A percentile compares a stretch with the other conserved stretches of the same genome.
Conservation (phyloP, 2,797 vertebrate species). For the Amblyopsis hoosieri region DNA sequence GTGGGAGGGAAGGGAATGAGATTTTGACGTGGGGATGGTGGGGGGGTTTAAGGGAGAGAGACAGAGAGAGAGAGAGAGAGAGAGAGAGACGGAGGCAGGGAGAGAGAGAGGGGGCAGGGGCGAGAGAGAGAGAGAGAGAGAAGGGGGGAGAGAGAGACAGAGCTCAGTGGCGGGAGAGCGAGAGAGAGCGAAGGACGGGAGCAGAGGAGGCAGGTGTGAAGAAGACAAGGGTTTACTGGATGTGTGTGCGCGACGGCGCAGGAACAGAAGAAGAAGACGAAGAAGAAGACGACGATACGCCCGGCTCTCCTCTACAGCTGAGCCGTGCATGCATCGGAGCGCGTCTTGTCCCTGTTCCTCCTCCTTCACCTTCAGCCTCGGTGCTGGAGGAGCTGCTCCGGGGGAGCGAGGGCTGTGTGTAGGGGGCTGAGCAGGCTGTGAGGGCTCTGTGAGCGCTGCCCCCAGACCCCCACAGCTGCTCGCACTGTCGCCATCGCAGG, state of each 20-base stretch:
- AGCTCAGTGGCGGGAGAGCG: constrained; percentile 57
- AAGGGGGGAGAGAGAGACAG: constrained; percentile 22
- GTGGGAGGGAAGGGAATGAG: constrained; percentile 68
- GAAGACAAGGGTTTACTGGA: not conserved
- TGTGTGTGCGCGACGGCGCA: not conserved
- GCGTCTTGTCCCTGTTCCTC: constrained; percentile 29
- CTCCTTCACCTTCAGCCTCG: constrained; percentile 42
- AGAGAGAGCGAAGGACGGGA: constrained; percentile 14
- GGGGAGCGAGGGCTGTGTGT: constrained; percentile 45
- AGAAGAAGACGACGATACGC: not conserved
- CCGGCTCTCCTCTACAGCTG: not conserved
- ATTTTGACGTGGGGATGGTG: constrained; percentile 60
- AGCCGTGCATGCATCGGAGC: constrained; percentile 44
- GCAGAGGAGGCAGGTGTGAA: not conserved
- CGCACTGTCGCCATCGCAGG: constrained; percentile 65
- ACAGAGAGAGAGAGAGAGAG: constrained; percentile 44
- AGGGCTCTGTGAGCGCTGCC: constrained; percentile 70
- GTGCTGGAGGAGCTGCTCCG: constrained; percentile 44
- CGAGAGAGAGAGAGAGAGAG: constrained; percentile 52
- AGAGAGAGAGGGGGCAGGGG: constrained; percentile 48
- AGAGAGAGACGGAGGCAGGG: constrained; percentile 42
- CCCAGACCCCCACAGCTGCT: constrained; percentile 64
- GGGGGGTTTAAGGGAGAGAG: constrained; percentile 47
- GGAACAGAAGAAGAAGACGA: not conserved
- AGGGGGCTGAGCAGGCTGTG: constrained; percentile 76